A percentile compares a stretch with the other conserved stretches of the same genome.
phyloP scores from a whole-genome alignment of 2,113 vertebrate species.

The Myotis yumanensis region DNA sequence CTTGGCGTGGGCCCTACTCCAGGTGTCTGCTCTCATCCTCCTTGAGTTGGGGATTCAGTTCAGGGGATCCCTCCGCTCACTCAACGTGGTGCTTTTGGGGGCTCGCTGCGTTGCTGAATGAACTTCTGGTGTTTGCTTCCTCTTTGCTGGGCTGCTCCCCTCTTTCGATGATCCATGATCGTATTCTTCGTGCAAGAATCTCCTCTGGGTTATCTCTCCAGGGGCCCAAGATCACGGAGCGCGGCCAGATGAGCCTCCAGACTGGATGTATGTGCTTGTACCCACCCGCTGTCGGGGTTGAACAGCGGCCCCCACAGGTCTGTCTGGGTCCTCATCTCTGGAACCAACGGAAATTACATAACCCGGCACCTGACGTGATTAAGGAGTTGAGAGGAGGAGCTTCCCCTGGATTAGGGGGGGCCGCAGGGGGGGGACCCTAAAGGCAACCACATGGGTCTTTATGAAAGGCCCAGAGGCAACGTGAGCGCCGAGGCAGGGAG shows the following conservation, averaged over 20 bases:
- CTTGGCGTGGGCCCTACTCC: no score
- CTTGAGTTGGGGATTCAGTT: background rate
- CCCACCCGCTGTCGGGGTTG: background rate
- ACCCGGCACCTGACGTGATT: accelerated
- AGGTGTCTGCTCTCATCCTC: no score
- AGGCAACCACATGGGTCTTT: background rate
- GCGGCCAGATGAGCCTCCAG: background rate
- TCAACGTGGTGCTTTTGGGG: background rate
- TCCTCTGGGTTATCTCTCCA: background rate
- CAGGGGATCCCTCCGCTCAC: background rate
- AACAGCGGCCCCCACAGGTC: no score
- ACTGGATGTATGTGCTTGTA: accelerated
- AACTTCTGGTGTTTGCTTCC: background rate
- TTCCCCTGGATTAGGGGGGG: background rate
- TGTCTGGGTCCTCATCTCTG: accelerated
- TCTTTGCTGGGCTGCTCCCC: background rate
- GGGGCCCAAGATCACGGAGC: no score
- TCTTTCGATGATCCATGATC: background rate
- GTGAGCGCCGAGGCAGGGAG: background rate
- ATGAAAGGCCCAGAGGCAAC: background rate
- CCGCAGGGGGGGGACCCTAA: no score
- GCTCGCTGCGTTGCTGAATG: background rate
- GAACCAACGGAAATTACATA: accelerated
- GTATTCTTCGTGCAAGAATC: background rate
- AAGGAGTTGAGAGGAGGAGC: background rate